Percentiles rank a stretch among this genome's conserved stretches.
Evolutionary conservation across 2,888 invertebrate species (phyloP).

Genomic region (Xanthorhoe designata): DNA sequence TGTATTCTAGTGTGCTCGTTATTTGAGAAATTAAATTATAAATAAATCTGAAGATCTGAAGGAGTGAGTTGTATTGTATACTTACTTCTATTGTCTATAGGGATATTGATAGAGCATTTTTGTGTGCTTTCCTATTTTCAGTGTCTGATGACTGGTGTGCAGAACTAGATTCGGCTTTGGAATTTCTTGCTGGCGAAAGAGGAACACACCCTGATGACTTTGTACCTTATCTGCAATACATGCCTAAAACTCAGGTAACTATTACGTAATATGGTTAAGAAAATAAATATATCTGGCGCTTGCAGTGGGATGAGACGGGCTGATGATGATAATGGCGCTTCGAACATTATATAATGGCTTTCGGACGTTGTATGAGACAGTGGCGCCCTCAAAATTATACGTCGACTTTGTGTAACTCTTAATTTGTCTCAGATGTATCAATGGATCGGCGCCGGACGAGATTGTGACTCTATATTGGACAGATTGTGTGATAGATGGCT

Average conservation of each 20-base stretch:
- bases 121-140: constrained; percentile 55
- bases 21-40: too few relatives aligned
- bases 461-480: constrained; percentile 92
- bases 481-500: constrained; percentile 93
- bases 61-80: not conserved
- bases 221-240: constrained; percentile 95
- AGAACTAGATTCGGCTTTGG: constrained; percentile 91
- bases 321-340: too few relatives aligned
- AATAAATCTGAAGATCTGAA: not conserved
- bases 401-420: not conserved
- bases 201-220: constrained; percentile 93
- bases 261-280: not conserved
- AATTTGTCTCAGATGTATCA: constrained; percentile 86
- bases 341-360: too few relatives aligned
- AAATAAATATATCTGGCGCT: not conserved
- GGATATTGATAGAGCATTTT: not conserved
- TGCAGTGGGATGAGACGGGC: too few relatives aligned
- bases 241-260: constrained; percentile 86
- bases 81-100: too few relatives aligned
- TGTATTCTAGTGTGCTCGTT: too few relatives aligned
- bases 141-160: constrained; percentile 90
- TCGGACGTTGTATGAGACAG: too few relatives aligned
- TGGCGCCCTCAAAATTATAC: too few relatives aligned
- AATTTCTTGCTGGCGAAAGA: constrained; percentile 93
- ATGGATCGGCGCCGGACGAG: constrained; percentile 98